Evolutionary conservation across 2,113 vertebrate species (phyloP).

Genomic region (Psophia crepitans): DNA sequence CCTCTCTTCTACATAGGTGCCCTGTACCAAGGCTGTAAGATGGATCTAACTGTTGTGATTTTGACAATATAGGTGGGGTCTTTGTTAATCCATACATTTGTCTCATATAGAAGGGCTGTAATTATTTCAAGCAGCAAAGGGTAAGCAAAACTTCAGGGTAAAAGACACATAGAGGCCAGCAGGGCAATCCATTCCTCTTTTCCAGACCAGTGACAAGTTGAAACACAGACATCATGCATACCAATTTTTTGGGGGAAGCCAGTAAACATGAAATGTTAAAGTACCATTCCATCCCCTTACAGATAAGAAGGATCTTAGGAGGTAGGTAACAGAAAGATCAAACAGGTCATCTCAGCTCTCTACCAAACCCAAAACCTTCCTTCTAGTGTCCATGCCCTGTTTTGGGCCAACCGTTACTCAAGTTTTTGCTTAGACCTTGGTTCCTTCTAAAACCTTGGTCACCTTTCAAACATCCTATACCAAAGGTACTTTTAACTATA

Average conservation of each 20-base stretch:
- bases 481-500: not conserved
- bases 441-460: not conserved
- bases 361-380: not conserved
- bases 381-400: not conserved
- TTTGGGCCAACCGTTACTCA: not conserved
- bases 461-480: not conserved
- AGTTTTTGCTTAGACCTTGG: not conserved
- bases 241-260: not conserved
- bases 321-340: not conserved
- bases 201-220: not conserved
- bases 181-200: not conserved
- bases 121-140: not conserved
- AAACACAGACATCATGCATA: not conserved
- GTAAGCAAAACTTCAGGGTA: not conserved
- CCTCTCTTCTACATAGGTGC: not conserved
- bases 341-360: not conserved
- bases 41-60: not conserved
- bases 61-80: not conserved
- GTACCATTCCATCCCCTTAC: not conserved
- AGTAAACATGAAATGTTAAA: not conserved
- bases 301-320: not conserved
- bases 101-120: not conserved
- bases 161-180: not conserved
- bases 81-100: not conserved
- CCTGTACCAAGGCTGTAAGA: not conserved